Evolutionary conservation across 1,140 invertebrate genomes (phyloP).

Genomic region (Globodera rostochiensis): DNA sequence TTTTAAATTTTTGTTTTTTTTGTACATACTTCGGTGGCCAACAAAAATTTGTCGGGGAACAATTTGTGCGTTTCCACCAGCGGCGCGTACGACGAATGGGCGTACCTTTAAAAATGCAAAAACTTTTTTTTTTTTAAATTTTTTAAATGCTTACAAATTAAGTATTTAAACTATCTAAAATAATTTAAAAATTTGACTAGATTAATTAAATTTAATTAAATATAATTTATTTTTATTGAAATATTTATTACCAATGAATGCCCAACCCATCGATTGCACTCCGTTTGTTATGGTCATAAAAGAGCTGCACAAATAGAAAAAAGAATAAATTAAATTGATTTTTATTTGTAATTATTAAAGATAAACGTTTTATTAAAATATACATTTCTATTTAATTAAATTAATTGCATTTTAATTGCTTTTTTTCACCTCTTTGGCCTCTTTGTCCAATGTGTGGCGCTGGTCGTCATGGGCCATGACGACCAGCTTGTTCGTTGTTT

Average conservation of each 20-base stretch:
- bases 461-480: slow-evolving; percentile 64
- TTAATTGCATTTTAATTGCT: neutral
- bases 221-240: neutral
- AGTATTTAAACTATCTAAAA: too few species aligned
- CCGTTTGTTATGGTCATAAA: neutral
- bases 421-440: slow-evolving; percentile 67
- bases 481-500: slow-evolving; percentile 41
- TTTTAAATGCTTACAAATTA: too few species aligned
- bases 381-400: too few species aligned
- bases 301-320: slow-evolving; percentile 36
- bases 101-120: neutral
- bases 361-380: too few species aligned
- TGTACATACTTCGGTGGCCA: slow-evolving; percentile 77
- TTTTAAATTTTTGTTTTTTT: neutral
- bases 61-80: slow-evolving; percentile 70
- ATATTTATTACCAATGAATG: slow-evolving; percentile 19
- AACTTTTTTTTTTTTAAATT: too few species aligned
- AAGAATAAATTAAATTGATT: neutral
- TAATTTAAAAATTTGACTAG: too few species aligned
- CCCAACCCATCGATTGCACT: neutral
- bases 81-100: slow-evolving; percentile 49
- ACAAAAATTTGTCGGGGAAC: slow-evolving; percentile 76
- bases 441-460: slow-evolving; percentile 72
- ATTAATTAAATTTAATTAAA: neutral
- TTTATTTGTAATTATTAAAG: too few species aligned